These are phyloP conservation scores for Rhegmatorhina hoffmannsi DNA, from an alignment of 2,113 vertebrate genomes.

Conservation along the genomic window DNA sequence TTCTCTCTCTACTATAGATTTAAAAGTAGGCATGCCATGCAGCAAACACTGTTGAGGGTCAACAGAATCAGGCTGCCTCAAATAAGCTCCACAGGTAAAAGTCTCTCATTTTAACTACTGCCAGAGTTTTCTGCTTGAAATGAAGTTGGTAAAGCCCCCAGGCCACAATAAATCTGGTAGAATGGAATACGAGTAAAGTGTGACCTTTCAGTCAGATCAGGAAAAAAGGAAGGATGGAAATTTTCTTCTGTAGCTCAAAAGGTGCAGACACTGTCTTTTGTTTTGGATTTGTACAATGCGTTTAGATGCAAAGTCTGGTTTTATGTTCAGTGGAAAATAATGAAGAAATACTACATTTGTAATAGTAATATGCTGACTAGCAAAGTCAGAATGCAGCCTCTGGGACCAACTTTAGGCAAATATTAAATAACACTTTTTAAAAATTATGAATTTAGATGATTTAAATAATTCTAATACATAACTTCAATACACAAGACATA, in stretches of 20 bases:
- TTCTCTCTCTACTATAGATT: not conserved
- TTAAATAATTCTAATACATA: conserved; percentile 31
- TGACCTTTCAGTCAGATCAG: not conserved
- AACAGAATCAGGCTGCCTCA: not conserved
- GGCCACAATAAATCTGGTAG: not conserved
- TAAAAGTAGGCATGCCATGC: not conserved
- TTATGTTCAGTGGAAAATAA: not conserved
- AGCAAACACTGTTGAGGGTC: not conserved
- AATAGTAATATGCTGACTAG: not conserved
- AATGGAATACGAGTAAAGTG: not conserved
- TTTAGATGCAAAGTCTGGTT: not conserved
- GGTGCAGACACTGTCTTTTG: not conserved
- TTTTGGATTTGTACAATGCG: not conserved
- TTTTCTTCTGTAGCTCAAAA: not conserved
- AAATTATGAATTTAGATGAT: not conserved
- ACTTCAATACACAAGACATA: not conserved
- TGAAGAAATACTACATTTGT: not conserved
- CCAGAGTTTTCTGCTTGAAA: not conserved
- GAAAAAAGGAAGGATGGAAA: not conserved
- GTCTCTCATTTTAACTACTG: not conserved
- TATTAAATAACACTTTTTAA: not conserved
- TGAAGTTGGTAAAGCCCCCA: not conserved
- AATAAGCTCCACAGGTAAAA: not conserved
- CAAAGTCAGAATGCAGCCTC: not conserved
- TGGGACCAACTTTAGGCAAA: not conserved